A percentile compares a stretch with the other conserved stretches of the same genome.
Evolutionary conservation across 1,140 invertebrate genomes (phyloP).

Genomic region (Caenorhabditis remanei): DNA sequence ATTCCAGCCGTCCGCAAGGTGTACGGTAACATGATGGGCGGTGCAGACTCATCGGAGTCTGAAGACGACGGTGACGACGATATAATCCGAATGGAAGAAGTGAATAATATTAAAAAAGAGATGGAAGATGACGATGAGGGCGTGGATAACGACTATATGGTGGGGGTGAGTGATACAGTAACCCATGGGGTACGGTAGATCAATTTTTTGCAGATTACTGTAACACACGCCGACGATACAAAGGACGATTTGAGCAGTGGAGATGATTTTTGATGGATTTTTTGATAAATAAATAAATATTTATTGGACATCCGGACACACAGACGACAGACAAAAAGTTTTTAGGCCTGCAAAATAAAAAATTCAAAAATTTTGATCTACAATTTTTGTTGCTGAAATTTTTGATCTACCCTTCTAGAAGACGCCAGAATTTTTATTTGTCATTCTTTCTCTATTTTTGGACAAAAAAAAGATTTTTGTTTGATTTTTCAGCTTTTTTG

Average conservation of each 20-base stretch:
- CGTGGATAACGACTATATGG: not conserved
- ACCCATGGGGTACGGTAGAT: not conserved
- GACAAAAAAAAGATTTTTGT: too few species aligned
- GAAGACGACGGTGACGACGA: slow-evolving; percentile 63
- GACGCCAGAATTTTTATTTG: too few species aligned
- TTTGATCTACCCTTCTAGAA: too few species aligned
- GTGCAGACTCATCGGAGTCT: slow-evolving; percentile 63
- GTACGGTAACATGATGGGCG: slow-evolving; percentile 70
- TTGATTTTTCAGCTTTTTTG: too few species aligned
- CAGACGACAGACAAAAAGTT: too few species aligned
- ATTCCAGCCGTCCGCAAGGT: slow-evolving; percentile 59
- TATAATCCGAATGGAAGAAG: slow-evolving; percentile 8
- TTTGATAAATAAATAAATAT: not conserved
- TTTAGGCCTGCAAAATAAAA: too few species aligned
- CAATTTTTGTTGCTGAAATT: too few species aligned
- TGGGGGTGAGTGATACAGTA: slow-evolving; percentile 20
- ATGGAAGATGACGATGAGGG: not conserved
- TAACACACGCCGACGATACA: not conserved
- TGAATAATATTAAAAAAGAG: not conserved
- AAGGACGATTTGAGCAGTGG: slow-evolving; percentile 59
- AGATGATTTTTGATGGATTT: slow-evolving; percentile 51
- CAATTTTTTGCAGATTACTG: not conserved
- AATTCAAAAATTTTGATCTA: too few species aligned
- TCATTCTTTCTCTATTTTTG: too few species aligned
- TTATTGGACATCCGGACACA: not conserved